Conservation (phyloP, 2,888 invertebrate species). For the Poecilus cupreus region DNA sequence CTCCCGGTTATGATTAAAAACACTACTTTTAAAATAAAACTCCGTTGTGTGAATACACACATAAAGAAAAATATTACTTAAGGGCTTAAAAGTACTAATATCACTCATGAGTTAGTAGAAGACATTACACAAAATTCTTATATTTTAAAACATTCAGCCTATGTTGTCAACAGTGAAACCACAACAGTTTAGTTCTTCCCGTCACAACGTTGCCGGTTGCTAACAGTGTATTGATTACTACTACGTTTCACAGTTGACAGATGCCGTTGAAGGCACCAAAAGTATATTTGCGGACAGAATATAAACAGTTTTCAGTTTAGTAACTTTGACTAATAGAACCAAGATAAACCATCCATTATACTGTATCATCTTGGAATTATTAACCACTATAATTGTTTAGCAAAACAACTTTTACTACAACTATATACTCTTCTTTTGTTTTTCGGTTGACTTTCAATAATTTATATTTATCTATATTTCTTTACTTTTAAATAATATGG, state of each 20-base stretch:
- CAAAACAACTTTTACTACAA: too few relatives aligned
- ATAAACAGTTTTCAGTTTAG: too few relatives aligned
- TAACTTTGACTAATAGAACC: too few relatives aligned
- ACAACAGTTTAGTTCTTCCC: conserved; percentile 26
- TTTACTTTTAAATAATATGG: too few relatives aligned
- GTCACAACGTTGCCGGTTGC: conserved; percentile 9
- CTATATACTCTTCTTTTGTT: too few relatives aligned
- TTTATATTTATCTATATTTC: too few relatives aligned
- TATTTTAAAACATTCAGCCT: conserved; percentile 44
- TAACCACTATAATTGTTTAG: too few relatives aligned
- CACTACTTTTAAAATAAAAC: conserved; percentile 34
- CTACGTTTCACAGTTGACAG: background rate
- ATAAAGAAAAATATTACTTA: conserved; percentile 10
- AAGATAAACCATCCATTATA: too few relatives aligned
- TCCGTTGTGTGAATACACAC: conserved; percentile 5
- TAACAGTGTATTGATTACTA: conserved; percentile 25
- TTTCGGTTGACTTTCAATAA: too few relatives aligned
- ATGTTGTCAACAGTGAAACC: conserved; percentile 42
- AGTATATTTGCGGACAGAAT: too few relatives aligned
- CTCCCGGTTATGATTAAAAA: conserved; percentile 8
- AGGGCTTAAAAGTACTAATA: conserved; percentile 26
- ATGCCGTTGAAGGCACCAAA: background rate
- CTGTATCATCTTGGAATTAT: too few relatives aligned
- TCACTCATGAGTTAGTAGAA: conserved; percentile 16
- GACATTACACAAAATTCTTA: conserved; percentile 39